phyloP scores from a whole-genome alignment of 2,113 vertebrate species.

The Cichladusa arquata region DNA sequence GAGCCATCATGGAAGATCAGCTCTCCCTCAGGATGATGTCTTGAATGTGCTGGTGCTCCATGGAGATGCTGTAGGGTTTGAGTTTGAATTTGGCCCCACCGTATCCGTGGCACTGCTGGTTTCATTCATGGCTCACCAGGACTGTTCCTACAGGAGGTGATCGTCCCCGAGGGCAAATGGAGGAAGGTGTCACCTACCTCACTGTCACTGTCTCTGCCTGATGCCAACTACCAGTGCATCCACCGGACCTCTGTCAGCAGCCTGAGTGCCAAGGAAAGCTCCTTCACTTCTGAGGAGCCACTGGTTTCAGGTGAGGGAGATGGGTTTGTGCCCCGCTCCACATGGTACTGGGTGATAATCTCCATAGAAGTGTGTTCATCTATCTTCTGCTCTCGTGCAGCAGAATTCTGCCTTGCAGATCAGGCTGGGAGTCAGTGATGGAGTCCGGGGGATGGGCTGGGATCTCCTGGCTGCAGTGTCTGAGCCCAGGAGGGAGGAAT shows the following conservation, averaged over 20 bases:
- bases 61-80: not conserved
- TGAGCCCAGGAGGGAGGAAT: not conserved
- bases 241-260: slow-evolving; percentile 79
- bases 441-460: not conserved
- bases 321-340: accelerated
- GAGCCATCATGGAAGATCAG: not conserved
- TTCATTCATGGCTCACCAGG: not conserved
- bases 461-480: not conserved
- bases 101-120: accelerated
- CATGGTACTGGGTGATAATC: accelerated
- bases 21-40: not conserved
- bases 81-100: not conserved
- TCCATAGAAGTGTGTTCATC: not conserved
- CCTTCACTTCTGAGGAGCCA: slow-evolving; percentile 80
- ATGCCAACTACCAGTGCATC: slow-evolving; percentile 72
- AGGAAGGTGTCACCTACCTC: slow-evolving; percentile 83
- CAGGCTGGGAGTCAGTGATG: not conserved
- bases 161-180: slow-evolving; percentile 88
- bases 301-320: slow-evolving; percentile 57
- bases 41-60: not conserved
- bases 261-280: slow-evolving; percentile 77
- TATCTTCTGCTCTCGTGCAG: accelerated
- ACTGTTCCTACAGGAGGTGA: slow-evolving; percentile 76
- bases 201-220: slow-evolving; percentile 82
- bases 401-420: not conserved